Conservation (phyloP, 2,797 vertebrate species). For the Melanotaenia boesemani region DNA sequence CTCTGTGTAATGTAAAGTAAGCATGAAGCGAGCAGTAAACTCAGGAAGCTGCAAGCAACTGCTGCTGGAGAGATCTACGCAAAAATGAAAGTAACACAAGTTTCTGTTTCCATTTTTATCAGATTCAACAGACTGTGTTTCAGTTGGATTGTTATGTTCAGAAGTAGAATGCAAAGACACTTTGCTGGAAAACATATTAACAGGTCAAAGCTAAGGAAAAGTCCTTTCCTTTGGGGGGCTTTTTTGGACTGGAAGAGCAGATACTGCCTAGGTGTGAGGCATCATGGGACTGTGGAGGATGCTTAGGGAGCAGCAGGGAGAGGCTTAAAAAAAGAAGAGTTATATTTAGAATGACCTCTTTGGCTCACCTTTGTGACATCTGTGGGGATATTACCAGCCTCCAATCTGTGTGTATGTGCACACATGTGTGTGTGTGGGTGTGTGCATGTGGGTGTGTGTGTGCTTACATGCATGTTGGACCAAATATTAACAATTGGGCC, state of each 20-base stretch:
- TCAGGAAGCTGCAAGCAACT: constrained; percentile 43
- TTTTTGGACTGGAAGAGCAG: constrained; percentile 37
- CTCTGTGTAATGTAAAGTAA: constrained; percentile 56
- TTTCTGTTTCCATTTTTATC: constrained; percentile 19
- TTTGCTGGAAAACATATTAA: constrained; percentile 32
- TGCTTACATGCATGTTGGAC: constrained; percentile 57
- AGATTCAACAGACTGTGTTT: constrained; percentile 34
- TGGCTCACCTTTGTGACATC: constrained; percentile 63
- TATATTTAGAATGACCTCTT: constrained; percentile 56
- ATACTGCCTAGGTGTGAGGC: constrained; percentile 61
- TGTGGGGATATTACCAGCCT: constrained; percentile 34
- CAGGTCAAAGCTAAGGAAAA: constrained; percentile 48
- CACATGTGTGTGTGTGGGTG: constrained; percentile 37
- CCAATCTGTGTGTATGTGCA: constrained; percentile 4
- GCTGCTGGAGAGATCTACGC: constrained; percentile 41
- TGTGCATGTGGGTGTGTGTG: constrained; percentile 30
- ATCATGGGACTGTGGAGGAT: constrained; percentile 51
- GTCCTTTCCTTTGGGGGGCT: constrained; percentile 50
- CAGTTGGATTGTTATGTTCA: constrained; percentile 21
- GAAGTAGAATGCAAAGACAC: constrained; percentile 14
- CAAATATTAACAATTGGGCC: constrained; percentile 75
- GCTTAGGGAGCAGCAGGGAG: constrained; percentile 42
- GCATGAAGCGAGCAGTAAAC: constrained; percentile 51
- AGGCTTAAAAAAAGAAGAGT: constrained; percentile 22
- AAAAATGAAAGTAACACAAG: constrained; percentile 42